Conservation (phyloP, 2,797 vertebrate genomes). For the Parotocinclus haroldoi region DNA sequence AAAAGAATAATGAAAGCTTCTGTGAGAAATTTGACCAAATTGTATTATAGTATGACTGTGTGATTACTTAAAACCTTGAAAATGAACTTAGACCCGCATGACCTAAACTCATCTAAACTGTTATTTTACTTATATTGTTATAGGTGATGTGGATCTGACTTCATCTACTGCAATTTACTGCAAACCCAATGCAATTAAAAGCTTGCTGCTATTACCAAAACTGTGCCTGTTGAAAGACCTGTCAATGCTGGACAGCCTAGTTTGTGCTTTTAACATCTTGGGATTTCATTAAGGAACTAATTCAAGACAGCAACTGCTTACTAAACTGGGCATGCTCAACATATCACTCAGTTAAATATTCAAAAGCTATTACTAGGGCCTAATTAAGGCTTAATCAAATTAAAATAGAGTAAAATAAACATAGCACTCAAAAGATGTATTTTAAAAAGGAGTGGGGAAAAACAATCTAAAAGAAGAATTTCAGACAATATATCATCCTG, state of each 20-base stretch:
- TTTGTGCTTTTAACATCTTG: conserved; percentile 35
- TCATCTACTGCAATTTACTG: no score
- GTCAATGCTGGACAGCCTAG: conserved; percentile 4
- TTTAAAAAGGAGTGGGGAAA: conserved; percentile 35
- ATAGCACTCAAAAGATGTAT: conserved; percentile 27
- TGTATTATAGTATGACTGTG: no score
- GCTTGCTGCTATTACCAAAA: conserved; percentile 13
- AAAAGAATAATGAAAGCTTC: no score
- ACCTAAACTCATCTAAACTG: no score
- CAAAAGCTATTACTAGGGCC: conserved; percentile 32
- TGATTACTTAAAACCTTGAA: no score
- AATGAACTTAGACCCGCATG: no score
- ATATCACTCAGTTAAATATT: conserved; percentile 30
- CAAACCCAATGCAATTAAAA: background rate
- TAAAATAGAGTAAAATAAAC: conserved; percentile 27
- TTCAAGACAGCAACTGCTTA: conserved; percentile 25
- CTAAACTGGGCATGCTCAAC: conserved; percentile 12
- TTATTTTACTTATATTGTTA: no score
- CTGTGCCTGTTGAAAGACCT: conserved; percentile 14
- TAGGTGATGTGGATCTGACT: no score
- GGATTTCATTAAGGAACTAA: conserved; percentile 29
- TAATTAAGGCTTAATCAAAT: conserved; percentile 27
- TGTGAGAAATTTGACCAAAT: no score
- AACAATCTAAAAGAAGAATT: no score
- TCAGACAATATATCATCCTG: conserved; percentile 34